Base-by-base conservation (phyloP, 2,113 vertebrate genomes). In the Mola mola region DNA sequence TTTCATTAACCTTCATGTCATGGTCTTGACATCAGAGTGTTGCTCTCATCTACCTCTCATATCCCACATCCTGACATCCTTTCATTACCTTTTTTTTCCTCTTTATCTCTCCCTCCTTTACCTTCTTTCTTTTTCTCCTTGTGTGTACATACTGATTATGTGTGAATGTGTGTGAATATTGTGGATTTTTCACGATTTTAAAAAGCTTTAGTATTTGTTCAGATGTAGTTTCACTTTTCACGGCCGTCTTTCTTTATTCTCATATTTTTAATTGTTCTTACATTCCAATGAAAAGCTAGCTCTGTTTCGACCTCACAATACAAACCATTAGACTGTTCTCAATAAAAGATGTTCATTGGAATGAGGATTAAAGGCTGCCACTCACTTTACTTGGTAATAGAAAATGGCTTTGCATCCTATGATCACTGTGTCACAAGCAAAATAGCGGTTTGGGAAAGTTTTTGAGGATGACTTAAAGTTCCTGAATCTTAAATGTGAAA, bases 1-100 rank as follows among this genome's bases (percentile, higher is more conserved):
- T 50, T 62, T 77, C 76, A 82, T 82, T 82, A 79, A 77, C 87
- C 82, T 81, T 65, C 66, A 26, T 62, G 69, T 74, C 79, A 21
- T 17, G 51, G 68, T 66, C 78, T 47, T 28, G 73, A 83, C 78
- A 66, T 71, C 7, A 19, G 25, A 75, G 67, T 58, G 65, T 71
- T 29, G 50, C 75, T 33, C 47, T 75, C 70, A 85, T 87, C 70
- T 8, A 16, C 73, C 64, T 72, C 66, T 53, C 57, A 31, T 55
- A 20, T 48, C 72, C 64, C 68, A 53, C 79, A 42, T 48, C 26
- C 66, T 61, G 36, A 77, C 52, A 22, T 60, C 75, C 52, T 62
- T 64, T 81, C 56, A 80, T 67, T 66, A 67, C 63, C 63, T 22
- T 46, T 31, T 40, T 46, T 28, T 43, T 56, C 15, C 53, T 57